Percentiles rank a stretch among this genome's conserved stretches.
Conservation (phyloP, 2,888 invertebrate species). For the Ophion ellenae region DNA sequence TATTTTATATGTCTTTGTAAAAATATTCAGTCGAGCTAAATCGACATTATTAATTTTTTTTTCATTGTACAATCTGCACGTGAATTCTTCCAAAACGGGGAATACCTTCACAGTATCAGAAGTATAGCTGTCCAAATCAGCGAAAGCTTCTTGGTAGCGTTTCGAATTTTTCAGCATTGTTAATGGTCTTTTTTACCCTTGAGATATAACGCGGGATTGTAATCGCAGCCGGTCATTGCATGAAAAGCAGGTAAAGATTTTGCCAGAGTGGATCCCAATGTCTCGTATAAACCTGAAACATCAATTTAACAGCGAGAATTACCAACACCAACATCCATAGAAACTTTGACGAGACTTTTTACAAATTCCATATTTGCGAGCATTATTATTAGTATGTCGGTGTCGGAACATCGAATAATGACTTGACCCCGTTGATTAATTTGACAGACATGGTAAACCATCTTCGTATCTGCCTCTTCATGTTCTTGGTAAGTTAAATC, state of each 20-base stretch:
- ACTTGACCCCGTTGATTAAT: constrained; percentile 46
- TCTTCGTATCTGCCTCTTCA: constrained; percentile 70
- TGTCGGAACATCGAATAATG: constrained; percentile 37
- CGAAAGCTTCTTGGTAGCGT: constrained; percentile 16
- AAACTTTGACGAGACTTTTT: constrained; percentile 28
- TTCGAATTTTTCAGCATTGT: not conserved
- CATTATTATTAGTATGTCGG: constrained; percentile 33
- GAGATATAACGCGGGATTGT: constrained; percentile 53
- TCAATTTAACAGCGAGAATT: constrained; percentile 53
- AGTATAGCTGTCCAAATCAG: constrained; percentile 17
- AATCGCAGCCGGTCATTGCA: constrained; percentile 55
- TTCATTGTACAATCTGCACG: constrained; percentile 16
- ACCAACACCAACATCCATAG: constrained; percentile 47
- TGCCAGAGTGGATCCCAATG: constrained; percentile 25
- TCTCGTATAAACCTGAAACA: constrained; percentile 35
- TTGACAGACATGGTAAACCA: constrained; percentile 65
- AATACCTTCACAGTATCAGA: constrained; percentile 11
- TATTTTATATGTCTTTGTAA: constrained; percentile 6
- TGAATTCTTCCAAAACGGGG: constrained; percentile 26
- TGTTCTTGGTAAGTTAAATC: constrained; percentile 59
- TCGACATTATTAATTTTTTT: constrained; percentile 33
- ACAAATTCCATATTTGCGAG: constrained; percentile 34
- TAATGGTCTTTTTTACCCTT: constrained; percentile 42
- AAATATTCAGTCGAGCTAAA: not conserved
- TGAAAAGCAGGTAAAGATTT: constrained; percentile 47